Evolutionary conservation across 1,140 invertebrate species (phyloP).

Genomic region (Pseudomyrmex cubaensis): DNA sequence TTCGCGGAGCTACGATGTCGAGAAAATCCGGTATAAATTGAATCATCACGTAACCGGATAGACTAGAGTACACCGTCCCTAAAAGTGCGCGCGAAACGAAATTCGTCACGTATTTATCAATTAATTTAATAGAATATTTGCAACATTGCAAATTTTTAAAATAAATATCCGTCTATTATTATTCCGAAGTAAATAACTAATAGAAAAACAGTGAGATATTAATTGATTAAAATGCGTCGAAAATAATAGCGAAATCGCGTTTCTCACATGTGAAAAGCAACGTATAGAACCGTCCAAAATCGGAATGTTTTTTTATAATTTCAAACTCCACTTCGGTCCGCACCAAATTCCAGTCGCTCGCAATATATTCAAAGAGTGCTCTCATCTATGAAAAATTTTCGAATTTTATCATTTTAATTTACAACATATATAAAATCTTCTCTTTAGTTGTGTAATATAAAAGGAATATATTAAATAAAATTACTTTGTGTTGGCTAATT

Average conservation of each 20-base stretch:
- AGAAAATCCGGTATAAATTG: constrained; percentile 37
- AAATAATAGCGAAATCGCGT: neutral
- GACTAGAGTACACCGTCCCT: constrained; percentile 9
- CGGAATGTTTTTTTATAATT: constrained; percentile 37
- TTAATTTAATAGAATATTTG: too few species aligned
- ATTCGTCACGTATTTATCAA: too few species aligned
- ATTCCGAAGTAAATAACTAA: too few species aligned
- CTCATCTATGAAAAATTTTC: constrained; percentile 16
- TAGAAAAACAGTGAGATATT: neutral
- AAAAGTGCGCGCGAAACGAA: constrained; percentile 4
- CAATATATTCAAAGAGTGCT: constrained; percentile 22
- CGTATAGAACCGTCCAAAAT: constrained; percentile 9
- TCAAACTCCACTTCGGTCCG: constrained; percentile 25
- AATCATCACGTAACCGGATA: constrained; percentile 8
- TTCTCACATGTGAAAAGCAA: constrained; percentile 34
- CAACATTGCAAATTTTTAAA: too few species aligned
- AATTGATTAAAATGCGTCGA: neutral
- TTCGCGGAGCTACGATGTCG: constrained; percentile 23
- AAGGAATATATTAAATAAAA: neutral
- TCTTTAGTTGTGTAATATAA: neutral
- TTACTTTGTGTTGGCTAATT: too few species aligned
- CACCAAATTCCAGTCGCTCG: constrained; percentile 27
- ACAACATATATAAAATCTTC: too few species aligned
- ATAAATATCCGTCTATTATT: too few species aligned
- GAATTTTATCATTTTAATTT: constrained; percentile 1